phyloP scores from a whole-genome alignment of 2,888 invertebrate species.

The Amphimallon solstitiale region DNA sequence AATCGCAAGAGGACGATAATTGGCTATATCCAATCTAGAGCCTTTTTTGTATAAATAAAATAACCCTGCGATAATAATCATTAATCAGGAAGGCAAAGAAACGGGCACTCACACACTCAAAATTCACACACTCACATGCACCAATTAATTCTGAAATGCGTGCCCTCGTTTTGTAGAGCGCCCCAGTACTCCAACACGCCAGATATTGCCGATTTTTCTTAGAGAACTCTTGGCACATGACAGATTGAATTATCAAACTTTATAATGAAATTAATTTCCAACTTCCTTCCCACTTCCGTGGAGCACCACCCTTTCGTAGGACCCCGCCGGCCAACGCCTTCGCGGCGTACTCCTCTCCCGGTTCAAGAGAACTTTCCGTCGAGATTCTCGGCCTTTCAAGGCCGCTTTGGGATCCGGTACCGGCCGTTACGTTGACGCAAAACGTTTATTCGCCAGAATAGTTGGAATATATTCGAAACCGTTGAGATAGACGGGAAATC shows the following conservation, averaged over 20 bases:
- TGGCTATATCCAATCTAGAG: no score
- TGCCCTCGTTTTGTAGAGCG: no score
- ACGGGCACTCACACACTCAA: no score
- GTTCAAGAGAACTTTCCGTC: not conserved
- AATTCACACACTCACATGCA: no score
- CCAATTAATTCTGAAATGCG: no score
- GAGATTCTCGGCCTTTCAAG: not conserved
- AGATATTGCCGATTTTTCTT: conserved; percentile 51
- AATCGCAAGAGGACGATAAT: no score
- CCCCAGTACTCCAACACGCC: not conserved
- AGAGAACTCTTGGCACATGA: conserved; percentile 57
- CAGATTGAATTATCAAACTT: conserved; percentile 61
- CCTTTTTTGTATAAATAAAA: no score
- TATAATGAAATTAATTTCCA: conserved; percentile 60
- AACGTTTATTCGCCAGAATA: not conserved
- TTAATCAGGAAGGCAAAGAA: no score
- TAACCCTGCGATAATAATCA: no score
- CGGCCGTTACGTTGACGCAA: no score
- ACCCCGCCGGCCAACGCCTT: not conserved
- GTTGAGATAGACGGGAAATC: conserved; percentile 11
- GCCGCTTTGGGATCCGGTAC: not conserved
- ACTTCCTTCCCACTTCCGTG: conserved; percentile 57
- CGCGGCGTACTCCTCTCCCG: not conserved
- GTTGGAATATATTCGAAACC: not conserved
- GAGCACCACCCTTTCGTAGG: conserved; percentile 27